A percentile compares a stretch with the other conserved stretches of the same genome.
Evolutionary conservation across 2,888 invertebrate species (phyloP).

Genomic region (Scaptomyza tumidula): DNA sequence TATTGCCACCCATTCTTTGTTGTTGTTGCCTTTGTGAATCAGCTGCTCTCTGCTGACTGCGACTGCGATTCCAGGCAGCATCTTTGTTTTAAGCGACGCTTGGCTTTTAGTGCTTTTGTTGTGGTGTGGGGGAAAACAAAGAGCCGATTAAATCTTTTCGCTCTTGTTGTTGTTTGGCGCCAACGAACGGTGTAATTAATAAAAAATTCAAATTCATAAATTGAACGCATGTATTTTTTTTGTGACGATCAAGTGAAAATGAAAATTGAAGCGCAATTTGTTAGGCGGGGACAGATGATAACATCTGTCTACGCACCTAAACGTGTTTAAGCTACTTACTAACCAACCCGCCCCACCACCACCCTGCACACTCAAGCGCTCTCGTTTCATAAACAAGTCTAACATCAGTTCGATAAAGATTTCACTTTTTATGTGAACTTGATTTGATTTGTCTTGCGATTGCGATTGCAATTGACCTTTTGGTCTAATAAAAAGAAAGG

Average conservation of each 20-base stretch:
- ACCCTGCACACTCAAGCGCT: not conserved
- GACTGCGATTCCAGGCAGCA: conserved; percentile 17
- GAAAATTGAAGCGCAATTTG: conserved; percentile 64
- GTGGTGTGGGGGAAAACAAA: conserved; percentile 32
- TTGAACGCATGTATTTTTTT: conserved; percentile 46
- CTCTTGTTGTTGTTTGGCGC: conserved; percentile 10
- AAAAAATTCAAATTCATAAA: conserved; percentile 32
- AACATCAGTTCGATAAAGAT: conserved; percentile 58
- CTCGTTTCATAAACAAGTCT: conserved; percentile 52
- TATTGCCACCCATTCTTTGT: conserved; percentile 26
- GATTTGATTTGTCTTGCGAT: conserved; percentile 37
- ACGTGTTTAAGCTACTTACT: conserved; percentile 38
- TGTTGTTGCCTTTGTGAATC: conserved; percentile 45
- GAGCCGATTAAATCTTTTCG: conserved; percentile 19
- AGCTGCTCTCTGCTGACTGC: conserved; percentile 8
- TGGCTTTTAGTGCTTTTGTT: conserved; percentile 45
- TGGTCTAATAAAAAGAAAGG: conserved; percentile 48
- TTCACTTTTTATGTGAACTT: conserved; percentile 66
- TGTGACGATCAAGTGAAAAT: conserved; percentile 47
- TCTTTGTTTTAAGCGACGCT: conserved; percentile 50
- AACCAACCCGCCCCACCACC: not conserved
- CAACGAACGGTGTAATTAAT: conserved; percentile 25
- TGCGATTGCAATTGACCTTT: conserved; percentile 28
- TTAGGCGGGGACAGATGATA: conserved; percentile 30
- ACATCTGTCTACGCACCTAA: conserved; percentile 66